Base-by-base conservation (phyloP, 2,797 vertebrate genomes). In the Propithecus perrieri region DNA sequence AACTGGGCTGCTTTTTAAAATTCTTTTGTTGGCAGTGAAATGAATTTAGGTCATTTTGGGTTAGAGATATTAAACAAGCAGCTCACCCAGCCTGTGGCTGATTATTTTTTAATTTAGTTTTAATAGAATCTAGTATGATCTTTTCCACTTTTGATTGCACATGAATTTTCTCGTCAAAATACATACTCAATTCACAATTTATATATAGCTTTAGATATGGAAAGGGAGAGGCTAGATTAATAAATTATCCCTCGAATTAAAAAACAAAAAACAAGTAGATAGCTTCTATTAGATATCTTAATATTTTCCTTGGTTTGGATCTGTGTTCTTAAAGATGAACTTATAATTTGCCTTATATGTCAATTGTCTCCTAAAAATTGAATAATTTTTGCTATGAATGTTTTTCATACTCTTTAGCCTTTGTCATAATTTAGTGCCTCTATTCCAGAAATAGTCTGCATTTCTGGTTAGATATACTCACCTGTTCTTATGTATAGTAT, bases 51-150 rank as follows among this genome's bases (percentile, higher is more conserved):
- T 95, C 43, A 0, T 93, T 94, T 67, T 18, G 63, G 33, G 63
- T 35, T 67, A 67, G 63, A 67, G n/a, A 74, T 18, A 65, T 85
- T 89, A 85, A 90, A 92, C 2, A 61, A 57, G 43, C 28, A 92
- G 38, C 13, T 94, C 57, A 85, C n/a, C 79, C 11, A 87, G 69
- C 41, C 55, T 93, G 9, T 69, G 35, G 38, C 38, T 94, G 85
- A 86, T 90, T 96, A 90, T 90, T 85, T 97, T 94, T 20, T 4
- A 22, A n/a, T 93, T 97, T 97, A 28, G 17, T 72, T 85, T 90
- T 57, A 55, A 5, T 35, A 90, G 13, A 57, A 89, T 83, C 71
- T 69, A 75, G 9, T 96, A 1, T 88, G 46, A 85, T 71, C 14
- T 96, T 57, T 83, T 0, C 4, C 90, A 92, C 1, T 91, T 87